Evolutionary conservation across 2,797 vertebrate genomes (phyloP), one percentile per base, ranked within the genome.

Genomic region (Esox masquinongy): DNA sequence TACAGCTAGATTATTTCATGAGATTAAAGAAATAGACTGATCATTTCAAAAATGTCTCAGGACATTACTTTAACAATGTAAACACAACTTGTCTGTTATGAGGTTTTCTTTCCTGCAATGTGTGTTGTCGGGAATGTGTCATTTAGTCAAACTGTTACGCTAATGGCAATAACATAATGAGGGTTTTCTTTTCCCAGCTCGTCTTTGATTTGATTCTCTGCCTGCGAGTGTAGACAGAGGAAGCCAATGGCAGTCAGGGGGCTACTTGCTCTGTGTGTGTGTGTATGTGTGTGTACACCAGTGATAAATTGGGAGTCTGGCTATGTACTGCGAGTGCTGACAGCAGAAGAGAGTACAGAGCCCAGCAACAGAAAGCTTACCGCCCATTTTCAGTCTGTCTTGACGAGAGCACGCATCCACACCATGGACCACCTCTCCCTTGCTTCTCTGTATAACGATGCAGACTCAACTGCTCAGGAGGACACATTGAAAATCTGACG

Each of bases 251-350:
- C 16, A 14, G 79, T 22, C 36, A 80, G 68, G 77, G 77, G 61
- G 4, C 67, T 59, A 26, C 61, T 50, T 16, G 4, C 61, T 66
- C 61, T 51, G 39, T 68, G 19, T 7, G 50, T 59, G 19, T 7
- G 50, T 59, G 73, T 34, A 51, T 22, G 75, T 69, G 4, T 71
- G 26, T 75, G 36, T 70, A 26, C 47, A n/a, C 22, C 64, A 15
- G 11, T 85, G 77, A 89, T 88, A 86, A 84, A 91, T 86, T 81
- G 80, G 82, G 83, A 91, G 88, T 86, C 83, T 83, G 92, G 87
- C 83, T 91, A 78, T 88, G 79, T 82, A 82, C 67, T 53, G 72
- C 77, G 74, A 82, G 77, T 73, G 22, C 86, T 83, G 80, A 71
- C 79, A 79, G 87, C 39, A 76, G 77, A 80, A 74, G 66, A 78